phyloP scores from a whole-genome alignment of 2,888 invertebrate genomes.

The Ellobium chinense region DNA sequence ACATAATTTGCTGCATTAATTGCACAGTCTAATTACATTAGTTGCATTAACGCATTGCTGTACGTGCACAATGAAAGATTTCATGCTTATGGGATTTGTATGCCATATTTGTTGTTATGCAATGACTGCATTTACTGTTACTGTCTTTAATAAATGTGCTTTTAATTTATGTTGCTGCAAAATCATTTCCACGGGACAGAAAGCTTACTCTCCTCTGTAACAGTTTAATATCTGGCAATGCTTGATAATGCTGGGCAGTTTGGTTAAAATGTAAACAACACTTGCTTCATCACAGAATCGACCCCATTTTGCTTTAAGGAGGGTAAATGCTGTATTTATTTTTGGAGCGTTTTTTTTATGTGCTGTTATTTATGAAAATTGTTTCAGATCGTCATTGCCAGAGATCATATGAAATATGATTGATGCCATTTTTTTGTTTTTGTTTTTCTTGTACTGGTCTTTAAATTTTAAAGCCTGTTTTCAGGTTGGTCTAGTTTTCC shows the following conservation, averaged over 20 bases:
- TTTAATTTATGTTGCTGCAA: not conserved
- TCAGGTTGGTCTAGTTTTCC: no score
- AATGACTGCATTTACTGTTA: not conserved
- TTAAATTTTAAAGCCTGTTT: no score
- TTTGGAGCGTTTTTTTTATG: not conserved
- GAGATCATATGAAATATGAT: not conserved
- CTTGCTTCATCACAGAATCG: not conserved
- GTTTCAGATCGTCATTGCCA: not conserved
- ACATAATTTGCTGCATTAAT: not conserved
- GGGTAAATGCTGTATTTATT: not conserved
- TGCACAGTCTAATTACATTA: not conserved
- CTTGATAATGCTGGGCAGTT: no score
- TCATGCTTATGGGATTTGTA: not conserved
- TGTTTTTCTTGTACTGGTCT: not conserved
- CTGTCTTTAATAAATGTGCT: not conserved
- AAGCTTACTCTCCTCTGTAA: no score
- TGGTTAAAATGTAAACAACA: no score
- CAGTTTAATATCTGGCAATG: no score
- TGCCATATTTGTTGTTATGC: not conserved
- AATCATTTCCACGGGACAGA: no score
- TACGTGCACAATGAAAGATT: not conserved
- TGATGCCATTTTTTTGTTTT: not conserved
- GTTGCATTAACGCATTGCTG: not conserved
- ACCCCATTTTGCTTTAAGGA: conserved; percentile 28
- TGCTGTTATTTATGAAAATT: not conserved